Conservation (phyloP, 2,888 invertebrate species). For the Amiota minor region DNA sequence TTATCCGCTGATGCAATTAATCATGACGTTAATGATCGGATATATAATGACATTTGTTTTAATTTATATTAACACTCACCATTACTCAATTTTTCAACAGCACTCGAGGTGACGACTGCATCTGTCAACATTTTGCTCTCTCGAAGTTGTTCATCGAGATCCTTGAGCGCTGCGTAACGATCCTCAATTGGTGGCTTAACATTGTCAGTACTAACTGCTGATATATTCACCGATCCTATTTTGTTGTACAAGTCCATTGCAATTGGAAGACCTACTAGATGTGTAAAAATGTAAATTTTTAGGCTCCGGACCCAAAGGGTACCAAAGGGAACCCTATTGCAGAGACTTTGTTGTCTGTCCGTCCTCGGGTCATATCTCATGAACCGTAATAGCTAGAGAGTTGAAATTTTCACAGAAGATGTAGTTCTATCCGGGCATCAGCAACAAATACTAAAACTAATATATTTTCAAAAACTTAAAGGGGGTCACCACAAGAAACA, state of each 20-base stretch:
- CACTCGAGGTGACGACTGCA: conserved; percentile 53
- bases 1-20: conserved; percentile 32
- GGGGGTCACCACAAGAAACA: too few species aligned
- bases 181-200: conserved; percentile 79
- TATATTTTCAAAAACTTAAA: too few species aligned
- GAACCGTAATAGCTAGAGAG: too few species aligned
- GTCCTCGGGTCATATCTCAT: too few species aligned
- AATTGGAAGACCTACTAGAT: conserved; percentile 65
- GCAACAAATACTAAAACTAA: too few species aligned
- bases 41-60: not conserved
- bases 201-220: conserved; percentile 36
- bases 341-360: too few species aligned
- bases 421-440: too few species aligned
- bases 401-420: too few species aligned
- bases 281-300: not conserved
- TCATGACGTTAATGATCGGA: conserved; percentile 16
- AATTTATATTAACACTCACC: conserved; percentile 46
- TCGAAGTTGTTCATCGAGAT: conserved; percentile 86
- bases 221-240: conserved; percentile 36
- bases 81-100: conserved; percentile 58
- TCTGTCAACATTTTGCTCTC: conserved; percentile 71
- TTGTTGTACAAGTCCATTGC: conserved; percentile 52
- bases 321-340: too few species aligned
- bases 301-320: too few species aligned
- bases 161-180: conserved; percentile 95